Evolutionary conservation across 2,113 vertebrate species (phyloP).

Genomic region (Zingel zingel): DNA sequence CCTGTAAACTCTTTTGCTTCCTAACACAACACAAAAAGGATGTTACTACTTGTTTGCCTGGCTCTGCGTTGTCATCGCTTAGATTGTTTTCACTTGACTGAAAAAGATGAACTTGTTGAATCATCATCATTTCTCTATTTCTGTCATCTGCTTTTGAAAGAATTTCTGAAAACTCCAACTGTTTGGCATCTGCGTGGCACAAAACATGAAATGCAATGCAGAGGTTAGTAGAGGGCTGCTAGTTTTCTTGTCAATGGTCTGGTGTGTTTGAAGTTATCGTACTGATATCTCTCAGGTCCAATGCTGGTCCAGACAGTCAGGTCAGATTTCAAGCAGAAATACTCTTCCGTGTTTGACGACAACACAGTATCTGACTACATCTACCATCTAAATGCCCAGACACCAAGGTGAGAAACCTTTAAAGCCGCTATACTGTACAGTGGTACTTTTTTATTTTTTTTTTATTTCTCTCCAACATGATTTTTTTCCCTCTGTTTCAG

Average conservation of each 20-base stretch:
- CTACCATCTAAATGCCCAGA: conserved; percentile 95
- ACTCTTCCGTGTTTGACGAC: conserved; percentile 91
- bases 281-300: conserved; percentile 83
- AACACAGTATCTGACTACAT: conserved; percentile 95
- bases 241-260: neutral
- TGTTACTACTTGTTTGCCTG: neutral
- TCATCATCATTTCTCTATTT: neutral
- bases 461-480: neutral
- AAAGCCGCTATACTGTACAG: neutral
- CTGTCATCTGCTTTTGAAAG: neutral
- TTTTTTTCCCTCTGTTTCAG: conserved; percentile 74
- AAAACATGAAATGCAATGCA: neutral
- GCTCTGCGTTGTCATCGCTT: neutral
- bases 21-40: neutral
- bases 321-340: conserved; percentile 96
- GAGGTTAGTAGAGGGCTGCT: neutral
- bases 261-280: neutral
- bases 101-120: neutral
- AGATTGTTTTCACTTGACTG: neutral
- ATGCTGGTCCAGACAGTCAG: conserved; percentile 92
- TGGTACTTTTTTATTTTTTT: neutral
- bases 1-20: neutral
- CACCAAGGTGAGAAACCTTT: conserved; percentile 87
- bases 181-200: too few species aligned
- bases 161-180: neutral